Evolutionary conservation across 2,113 vertebrate genomes (phyloP), one percentile per base, ranked within the genome.

Genomic region (Copsychus sechellarum): DNA sequence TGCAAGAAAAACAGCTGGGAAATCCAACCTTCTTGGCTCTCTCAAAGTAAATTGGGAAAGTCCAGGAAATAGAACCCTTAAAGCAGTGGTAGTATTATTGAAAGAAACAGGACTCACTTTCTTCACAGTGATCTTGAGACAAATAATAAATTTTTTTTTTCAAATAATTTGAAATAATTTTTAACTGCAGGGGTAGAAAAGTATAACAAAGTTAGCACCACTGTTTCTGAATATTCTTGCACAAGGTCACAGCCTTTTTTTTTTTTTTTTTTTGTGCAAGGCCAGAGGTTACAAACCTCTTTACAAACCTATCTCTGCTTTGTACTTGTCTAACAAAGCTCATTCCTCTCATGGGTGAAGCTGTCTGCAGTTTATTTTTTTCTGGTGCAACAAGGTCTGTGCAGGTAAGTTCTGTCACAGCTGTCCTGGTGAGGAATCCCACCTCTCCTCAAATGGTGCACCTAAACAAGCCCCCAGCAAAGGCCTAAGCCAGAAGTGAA

Each of bases 41-140:
- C 51, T 57, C 15, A n/a, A 2, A 28, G 15, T 56, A 58, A 67
- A 88, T 18, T 40, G 26, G 31, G 29, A 72, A 64, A 8, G 20
- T 4, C 7, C 5, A 40, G 4, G 16, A 76, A 60, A n/a, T 0
- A 1, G 25, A 91, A 61, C 19, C 9, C 21, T 58, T 56, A 48
- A n/a, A 77, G 43, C 61, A 82, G 21, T 11, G 25, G 12, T 8
- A 43, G 6, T 9, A 29, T 15, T 62, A 62, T 0, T 38, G 26
- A 50, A 31, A 58, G 69, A 40, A 80, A 72, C 14, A 45, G 3
- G 9, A 64, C 33, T 47, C 31, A 33, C 31, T 65, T 33, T 45
- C 85, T 65, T 67, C 24, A 64, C 7, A 40, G 6, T 50, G 51
- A 72, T 69, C 7, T 21, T 60, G 71, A 51, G 36, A 67, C 19